phyloP scores from a whole-genome alignment of 2,888 invertebrate species.

The Dioctria rufipes region DNA sequence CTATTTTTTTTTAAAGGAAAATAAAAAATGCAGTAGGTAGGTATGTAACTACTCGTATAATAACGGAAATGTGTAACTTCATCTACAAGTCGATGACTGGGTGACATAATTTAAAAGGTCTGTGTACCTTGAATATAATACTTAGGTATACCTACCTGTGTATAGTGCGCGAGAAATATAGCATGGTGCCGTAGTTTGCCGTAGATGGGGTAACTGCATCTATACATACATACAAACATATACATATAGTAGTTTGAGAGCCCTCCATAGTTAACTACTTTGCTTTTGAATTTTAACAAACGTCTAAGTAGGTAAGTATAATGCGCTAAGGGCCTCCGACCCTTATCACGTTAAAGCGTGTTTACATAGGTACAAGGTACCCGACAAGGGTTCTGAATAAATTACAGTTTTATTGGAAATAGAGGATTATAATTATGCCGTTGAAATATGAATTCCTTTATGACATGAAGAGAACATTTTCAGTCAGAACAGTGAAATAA shows the following conservation, averaged over 20 bases:
- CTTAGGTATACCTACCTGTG: background rate
- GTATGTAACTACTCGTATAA: no score
- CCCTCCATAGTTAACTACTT: constrained; percentile 19
- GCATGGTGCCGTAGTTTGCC: no score
- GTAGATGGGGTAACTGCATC: no score
- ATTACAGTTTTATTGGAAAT: constrained; percentile 25
- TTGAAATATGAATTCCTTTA: background rate
- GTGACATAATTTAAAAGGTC: constrained; percentile 22
- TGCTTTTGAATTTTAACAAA: constrained; percentile 33
- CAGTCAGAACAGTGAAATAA: no score
- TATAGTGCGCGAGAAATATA: background rate
- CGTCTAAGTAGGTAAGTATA: background rate
- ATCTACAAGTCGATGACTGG: constrained; percentile 24
- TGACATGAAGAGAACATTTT: background rate
- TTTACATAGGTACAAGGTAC: background rate
- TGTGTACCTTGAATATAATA: constrained; percentile 13
- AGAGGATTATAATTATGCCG: background rate
- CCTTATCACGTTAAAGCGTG: background rate
- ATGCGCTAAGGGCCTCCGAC: background rate
- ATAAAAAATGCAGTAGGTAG: background rate
- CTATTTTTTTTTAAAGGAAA: background rate
- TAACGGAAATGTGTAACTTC: background rate
- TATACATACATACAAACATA: no score
- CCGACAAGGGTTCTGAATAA: constrained; percentile 18
- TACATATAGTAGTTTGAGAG: background rate